Base-by-base conservation (phyloP, 2,888 invertebrate genomes). In the Pedicia rivosa region DNA sequence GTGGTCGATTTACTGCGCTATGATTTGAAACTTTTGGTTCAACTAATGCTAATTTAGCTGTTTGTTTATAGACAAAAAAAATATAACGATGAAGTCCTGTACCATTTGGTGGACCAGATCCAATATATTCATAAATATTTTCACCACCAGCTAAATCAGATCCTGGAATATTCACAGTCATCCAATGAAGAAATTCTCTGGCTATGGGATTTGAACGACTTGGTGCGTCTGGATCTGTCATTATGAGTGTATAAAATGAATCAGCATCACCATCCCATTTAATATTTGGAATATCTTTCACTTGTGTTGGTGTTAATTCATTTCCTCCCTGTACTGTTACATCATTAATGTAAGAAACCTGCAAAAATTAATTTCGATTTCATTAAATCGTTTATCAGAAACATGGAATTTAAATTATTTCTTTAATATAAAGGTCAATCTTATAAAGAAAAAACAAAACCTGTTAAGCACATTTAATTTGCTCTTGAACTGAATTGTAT, bases 111-210 rank as follows among this genome's bases (percentile, higher is more conserved):
- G 92, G 90, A 14, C 84, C 88, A 7, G 90, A 74, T 27, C 90
- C 90, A 24, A 83, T 58, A 59, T 87, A 94, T 4, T 70, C 75
- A 1, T 81, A 71, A 0, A 90, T 63, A 0, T 68, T 68, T 38
- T 87, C 80, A 5, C 92, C 92, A 3, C 67, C 63, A 0, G 55
- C 49, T 3, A 91, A 54, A 46, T 81, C 65, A 44, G 53, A 59
- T 9, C 80, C 88, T n/a, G 79, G 80, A 46, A 94, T 80, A 54
- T 91, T 91, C 15, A 72, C 80, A 0, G 92, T 78, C 4, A 90
- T 58, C 91, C 91, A 92, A 59, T 92, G 91, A 51, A 82, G 81
- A 78, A 82, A 88, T 59, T 92, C 91, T 24, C 88, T 71, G 55
- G 69, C 76, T 43, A 66, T 79, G 0, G 88, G 88, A 7, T 79